These are phyloP conservation scores for Clarias laeviceps DNA, from an alignment of 2,797 vertebrate genomes.

Conservation along the genomic window DNA sequence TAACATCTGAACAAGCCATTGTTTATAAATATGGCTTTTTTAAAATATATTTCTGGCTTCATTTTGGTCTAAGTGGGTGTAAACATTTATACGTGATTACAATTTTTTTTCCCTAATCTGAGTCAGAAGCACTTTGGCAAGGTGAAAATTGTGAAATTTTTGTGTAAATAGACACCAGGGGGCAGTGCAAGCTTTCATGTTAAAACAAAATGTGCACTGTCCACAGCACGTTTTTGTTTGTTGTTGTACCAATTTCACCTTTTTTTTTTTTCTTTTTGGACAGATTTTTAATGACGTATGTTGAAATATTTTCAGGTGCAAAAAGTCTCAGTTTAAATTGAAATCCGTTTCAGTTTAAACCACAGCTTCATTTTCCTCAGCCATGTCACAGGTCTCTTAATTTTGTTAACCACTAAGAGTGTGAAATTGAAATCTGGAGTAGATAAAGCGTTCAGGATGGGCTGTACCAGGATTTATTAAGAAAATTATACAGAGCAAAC, in stretches of 20 bases:
- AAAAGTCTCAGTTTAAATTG: constrained; percentile 2
- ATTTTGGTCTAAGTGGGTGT: neutral
- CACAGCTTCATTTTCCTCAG: neutral
- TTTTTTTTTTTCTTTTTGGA: neutral
- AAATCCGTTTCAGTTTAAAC: constrained; percentile 12
- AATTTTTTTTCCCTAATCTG: neutral
- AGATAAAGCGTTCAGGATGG: neutral
- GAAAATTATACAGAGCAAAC: neutral
- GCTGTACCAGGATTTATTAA: neutral
- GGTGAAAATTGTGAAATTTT: neutral
- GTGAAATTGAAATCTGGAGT: neutral
- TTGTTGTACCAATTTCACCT: neutral
- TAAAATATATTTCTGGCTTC: neutral
- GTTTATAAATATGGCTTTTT: neutral
- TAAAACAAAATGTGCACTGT: neutral
- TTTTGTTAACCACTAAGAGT: neutral
- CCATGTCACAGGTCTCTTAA: neutral
- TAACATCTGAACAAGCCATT: neutral
- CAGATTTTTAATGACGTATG: neutral
- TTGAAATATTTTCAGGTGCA: constrained; percentile 14
- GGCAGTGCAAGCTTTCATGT: constrained; percentile 18
- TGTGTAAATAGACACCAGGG: constrained; percentile 16
- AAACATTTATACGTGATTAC: neutral
- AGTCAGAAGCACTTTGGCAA: neutral
- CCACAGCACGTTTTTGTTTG: neutral